Conservation (phyloP, 2,113 vertebrate genomes). For the Zootoca vivipara region DNA sequence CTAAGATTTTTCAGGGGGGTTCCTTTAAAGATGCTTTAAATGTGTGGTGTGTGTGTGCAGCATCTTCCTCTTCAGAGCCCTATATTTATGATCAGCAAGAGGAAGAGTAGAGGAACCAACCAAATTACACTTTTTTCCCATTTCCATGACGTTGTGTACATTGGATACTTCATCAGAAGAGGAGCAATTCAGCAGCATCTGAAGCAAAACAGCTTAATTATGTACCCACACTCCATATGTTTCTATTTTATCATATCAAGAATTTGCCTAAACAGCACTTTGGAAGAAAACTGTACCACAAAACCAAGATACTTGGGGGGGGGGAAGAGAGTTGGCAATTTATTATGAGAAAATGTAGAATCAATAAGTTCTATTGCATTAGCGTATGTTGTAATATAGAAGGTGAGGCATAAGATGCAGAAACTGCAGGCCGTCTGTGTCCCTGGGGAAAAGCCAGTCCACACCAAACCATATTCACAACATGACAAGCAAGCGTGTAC, state of each 20-base stretch:
- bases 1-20: no score
- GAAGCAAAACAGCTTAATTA: background rate
- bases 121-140: background rate
- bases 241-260: background rate
- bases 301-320: background rate
- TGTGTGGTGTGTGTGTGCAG: no score
- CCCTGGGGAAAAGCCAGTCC: background rate
- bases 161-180: background rate
- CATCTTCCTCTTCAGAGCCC: background rate
- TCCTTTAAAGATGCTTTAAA: no score
- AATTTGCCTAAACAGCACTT: background rate
- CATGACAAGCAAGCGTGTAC: background rate
- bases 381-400: background rate
- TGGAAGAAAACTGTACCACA: background rate
- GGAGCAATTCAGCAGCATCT: background rate
- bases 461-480: background rate
- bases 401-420: background rate
- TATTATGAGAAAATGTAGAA: background rate
- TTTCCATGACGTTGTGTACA: background rate
- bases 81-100: background rate
- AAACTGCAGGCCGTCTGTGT: background rate
- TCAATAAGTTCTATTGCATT: fast-evolving
- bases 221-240: background rate
- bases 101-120: background rate
- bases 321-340: background rate